Evolutionary conservation across 2,113 vertebrate genomes (phyloP).

Genomic region (Rana temporaria): DNA sequence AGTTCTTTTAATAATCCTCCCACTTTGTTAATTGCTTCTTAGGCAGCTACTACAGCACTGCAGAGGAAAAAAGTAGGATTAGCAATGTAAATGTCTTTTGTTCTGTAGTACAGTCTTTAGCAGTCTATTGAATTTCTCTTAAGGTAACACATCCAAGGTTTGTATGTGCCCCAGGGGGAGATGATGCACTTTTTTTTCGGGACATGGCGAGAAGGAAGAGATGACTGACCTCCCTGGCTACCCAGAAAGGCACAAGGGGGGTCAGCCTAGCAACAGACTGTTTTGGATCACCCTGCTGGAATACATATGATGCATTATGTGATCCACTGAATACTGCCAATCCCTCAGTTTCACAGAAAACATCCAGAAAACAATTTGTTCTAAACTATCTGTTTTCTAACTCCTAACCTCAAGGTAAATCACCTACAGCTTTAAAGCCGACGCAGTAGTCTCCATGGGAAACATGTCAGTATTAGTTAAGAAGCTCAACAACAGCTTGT

Average conservation of each 20-base stretch:
- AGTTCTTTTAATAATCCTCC: too few relatives aligned
- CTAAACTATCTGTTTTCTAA: slow-evolving; percentile 24
- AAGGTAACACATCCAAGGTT: not conserved
- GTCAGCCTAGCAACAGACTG: slow-evolving; percentile 47
- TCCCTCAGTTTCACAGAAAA: slow-evolving; percentile 22
- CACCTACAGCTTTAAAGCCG: slow-evolving; percentile 5
- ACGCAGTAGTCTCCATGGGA: slow-evolving; percentile 1
- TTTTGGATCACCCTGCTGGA: slow-evolving; percentile 32
- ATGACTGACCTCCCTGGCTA: slow-evolving; percentile 33
- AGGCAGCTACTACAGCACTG: too few relatives aligned
- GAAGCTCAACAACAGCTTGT: not conserved
- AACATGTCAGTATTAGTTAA: slow-evolving; percentile 5
- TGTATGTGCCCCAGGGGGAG: not conserved
- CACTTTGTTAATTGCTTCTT: too few relatives aligned
- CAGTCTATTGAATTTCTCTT: not conserved
- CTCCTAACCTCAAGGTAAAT: slow-evolving; percentile 6
- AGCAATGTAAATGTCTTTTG: not conserved
- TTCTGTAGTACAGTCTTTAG: not conserved
- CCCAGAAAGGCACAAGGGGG: slow-evolving; percentile 25
- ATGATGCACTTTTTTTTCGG: slow-evolving; percentile 32
- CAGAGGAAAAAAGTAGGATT: too few relatives aligned
- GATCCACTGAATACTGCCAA: slow-evolving; percentile 14
- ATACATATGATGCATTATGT: slow-evolving; percentile 37
- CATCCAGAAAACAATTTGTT: slow-evolving; percentile 45
- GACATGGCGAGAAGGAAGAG: slow-evolving; percentile 11